Percentiles rank a stretch among this genome's conserved stretches.
These are phyloP conservation scores for Tipula helvola DNA, from an alignment of 2,888 invertebrate genomes.

Conservation along the genomic window DNA sequence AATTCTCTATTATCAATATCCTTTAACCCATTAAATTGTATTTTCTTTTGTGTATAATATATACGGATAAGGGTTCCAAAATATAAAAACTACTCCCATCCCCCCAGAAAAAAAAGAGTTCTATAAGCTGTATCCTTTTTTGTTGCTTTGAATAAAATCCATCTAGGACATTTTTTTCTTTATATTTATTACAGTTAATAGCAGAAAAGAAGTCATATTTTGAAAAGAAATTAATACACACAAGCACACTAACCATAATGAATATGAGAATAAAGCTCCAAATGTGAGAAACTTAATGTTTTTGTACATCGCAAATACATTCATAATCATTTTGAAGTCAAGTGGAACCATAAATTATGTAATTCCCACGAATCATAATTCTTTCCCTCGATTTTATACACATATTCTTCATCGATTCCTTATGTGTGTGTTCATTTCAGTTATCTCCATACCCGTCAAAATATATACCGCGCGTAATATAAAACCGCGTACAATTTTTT, in stretches of 20 bases:
- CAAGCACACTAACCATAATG: no score
- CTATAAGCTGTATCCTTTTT: neutral
- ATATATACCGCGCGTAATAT: neutral
- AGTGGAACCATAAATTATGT: neutral
- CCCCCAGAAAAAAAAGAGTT: neutral
- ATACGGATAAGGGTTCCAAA: neutral
- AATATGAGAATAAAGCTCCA: neutral
- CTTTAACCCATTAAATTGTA: conserved; percentile 4
- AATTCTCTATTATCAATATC: neutral
- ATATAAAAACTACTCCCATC: neutral
- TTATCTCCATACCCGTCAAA: neutral
- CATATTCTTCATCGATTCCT: neutral
- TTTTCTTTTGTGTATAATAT: neutral
- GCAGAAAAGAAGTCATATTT: neutral
- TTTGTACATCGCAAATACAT: neutral
- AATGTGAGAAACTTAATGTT: neutral
- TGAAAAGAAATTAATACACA: neutral
- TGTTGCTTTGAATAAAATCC: neutral
- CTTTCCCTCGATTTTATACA: neutral
- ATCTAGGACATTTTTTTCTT: neutral
- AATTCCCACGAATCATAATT: neutral
- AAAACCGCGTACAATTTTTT: neutral
- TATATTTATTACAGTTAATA: neutral
- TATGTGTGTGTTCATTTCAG: neutral
- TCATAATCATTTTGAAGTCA: neutral